Evolutionary conservation across 2,113 vertebrate genomes (phyloP), one percentile per base, ranked within the genome.

Genomic region (Apus apus): DNA sequence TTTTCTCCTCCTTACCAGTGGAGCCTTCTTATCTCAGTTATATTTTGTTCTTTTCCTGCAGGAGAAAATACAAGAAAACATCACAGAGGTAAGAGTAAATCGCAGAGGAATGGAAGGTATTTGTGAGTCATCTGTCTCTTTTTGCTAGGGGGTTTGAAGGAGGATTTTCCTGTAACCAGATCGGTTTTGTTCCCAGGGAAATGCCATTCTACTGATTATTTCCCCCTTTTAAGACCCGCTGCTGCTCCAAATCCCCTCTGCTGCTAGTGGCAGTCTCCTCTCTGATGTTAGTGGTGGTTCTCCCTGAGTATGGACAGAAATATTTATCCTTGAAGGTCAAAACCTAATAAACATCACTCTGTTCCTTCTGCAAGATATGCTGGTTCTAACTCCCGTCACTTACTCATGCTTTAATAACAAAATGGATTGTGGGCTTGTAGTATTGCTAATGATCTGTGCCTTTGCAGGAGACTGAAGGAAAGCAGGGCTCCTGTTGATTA

Each of bases 61-160:
- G 99, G 99, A 99, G 99, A 98, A 99, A 99, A 98, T 99, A 99
- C 96, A 99, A 99, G 99, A 99, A 99, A 99, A 99, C 99, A 20
- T 99, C 99, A 84, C 99, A 99, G 98, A 99, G 99, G 99, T 99
- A 99, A 99, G 99, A 97, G 58, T 82, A 38, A 94, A 85, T 94
- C 71, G 1, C 92, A 93, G 88, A 95, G 38, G 92, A 94, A 72
- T 85, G 65, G 45, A 91, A 93, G 70, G 90, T 78, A 76, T 91
- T 92, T 94, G 75, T 93, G 62, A 70, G 19, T 94, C 4, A 13
- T 21, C 54, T 65, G 20, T 96, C n/a, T 93, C 50, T 86, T 75
- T 89, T 71, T 94, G 15, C 83, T 85, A 94, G 48, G 48, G 71
- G 43, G 10, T 81, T 77, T 93, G 62, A 93, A 95, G 77, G 61